Conservation (phyloP, 2,888 invertebrate species). For the Parasteatoda lunata region DNA sequence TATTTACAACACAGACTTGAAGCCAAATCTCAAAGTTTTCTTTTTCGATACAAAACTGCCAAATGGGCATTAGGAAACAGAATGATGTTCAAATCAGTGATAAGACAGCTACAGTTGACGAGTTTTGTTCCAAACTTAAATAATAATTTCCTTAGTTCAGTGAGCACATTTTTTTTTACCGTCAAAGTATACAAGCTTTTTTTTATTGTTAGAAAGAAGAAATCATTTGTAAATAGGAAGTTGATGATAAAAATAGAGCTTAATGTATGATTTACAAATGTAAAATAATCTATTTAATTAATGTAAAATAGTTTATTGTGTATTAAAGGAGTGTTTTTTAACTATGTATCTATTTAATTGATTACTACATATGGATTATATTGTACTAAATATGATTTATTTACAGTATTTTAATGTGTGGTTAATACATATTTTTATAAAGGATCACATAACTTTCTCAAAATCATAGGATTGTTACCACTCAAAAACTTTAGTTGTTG, state of each 20-base stretch:
- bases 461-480: constrained; percentile 80
- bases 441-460: constrained; percentile 55
- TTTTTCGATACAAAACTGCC: neutral
- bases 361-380: neutral
- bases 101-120: too few relatives aligned
- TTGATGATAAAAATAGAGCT: constrained; percentile 37
- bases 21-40: constrained; percentile 3
- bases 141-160: too few relatives aligned
- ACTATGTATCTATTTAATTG: neutral
- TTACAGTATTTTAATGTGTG: neutral
- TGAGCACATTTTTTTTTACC: neutral
- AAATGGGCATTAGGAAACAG: constrained; percentile 4
- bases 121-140: too few relatives aligned
- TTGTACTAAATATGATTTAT: constrained; percentile 8
- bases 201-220: neutral
- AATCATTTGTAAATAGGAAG: constrained; percentile 43
- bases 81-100: too few relatives aligned
- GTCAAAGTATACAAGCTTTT: neutral
- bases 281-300: constrained; percentile 42
- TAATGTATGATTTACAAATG: constrained; percentile 40
- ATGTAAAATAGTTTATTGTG: constrained; percentile 40
- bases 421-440: constrained; percentile 14
- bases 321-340: constrained; percentile 19
- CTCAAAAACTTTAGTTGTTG: constrained; percentile 84
- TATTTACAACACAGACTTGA: neutral